Percentiles rank a stretch among this genome's conserved stretches.
Conservation (phyloP, 1,140 invertebrate genomes). For the Ladona fulva region DNA sequence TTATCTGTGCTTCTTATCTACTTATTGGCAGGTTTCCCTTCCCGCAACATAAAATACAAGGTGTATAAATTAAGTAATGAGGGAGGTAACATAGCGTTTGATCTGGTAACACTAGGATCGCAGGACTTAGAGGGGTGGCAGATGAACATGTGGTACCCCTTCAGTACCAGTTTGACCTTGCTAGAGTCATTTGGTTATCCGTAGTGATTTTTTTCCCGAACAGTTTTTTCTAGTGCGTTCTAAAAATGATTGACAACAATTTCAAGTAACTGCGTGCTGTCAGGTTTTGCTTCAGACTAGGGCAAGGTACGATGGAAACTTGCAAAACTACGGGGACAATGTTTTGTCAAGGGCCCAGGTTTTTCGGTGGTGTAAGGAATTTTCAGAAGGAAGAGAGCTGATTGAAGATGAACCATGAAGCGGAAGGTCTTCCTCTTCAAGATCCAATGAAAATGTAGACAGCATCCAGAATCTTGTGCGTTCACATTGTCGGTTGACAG, state of each 20-base stretch:
- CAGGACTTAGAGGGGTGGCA: constrained; percentile 8
- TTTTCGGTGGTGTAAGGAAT: constrained; percentile 22
- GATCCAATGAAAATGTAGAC: constrained; percentile 21
- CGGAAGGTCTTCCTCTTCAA: constrained; percentile 21
- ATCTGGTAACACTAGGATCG: constrained; percentile 11
- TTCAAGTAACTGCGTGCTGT: constrained; percentile 24
- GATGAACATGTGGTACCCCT: not conserved
- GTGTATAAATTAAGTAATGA: constrained; percentile 14
- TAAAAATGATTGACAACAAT: constrained; percentile 18
- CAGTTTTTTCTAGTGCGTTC: constrained; percentile 16
- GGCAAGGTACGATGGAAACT: constrained; percentile 24
- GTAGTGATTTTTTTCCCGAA: not conserved
- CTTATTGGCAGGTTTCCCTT: too few species aligned
- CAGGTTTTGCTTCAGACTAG: constrained; percentile 27
- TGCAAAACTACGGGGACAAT: constrained; percentile 20
- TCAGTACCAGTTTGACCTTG: not conserved
- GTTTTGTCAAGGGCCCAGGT: constrained; percentile 20
- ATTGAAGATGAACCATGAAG: too few species aligned
- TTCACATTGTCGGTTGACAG: constrained; percentile 20
- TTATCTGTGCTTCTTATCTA: too few species aligned
- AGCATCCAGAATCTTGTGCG: constrained; percentile 20
- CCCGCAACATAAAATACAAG: too few species aligned
- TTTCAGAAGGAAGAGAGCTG: constrained; percentile 24
- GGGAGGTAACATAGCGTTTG: too few species aligned
- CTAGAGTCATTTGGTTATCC: not conserved